Conservation (phyloP, 2,888 invertebrate genomes). For the Endotricha flammealis region DNA sequence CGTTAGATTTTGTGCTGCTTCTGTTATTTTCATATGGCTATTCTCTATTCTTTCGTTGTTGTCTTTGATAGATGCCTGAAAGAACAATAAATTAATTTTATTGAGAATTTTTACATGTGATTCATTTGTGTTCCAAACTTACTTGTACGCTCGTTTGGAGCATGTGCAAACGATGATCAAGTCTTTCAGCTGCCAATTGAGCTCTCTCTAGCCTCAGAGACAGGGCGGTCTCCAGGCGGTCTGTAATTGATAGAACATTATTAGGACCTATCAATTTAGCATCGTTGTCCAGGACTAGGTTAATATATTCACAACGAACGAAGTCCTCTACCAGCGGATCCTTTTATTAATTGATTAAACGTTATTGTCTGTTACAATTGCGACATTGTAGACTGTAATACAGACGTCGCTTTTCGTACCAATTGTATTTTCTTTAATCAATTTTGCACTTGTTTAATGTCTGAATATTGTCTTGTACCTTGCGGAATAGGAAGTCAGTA, state of each 20-base stretch:
- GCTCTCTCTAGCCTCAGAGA: slow-evolving; percentile 66
- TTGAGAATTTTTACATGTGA: too few species aligned
- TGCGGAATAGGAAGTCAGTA: too few species aligned
- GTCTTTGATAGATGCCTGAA: slow-evolving; percentile 66
- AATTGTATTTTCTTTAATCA: too few species aligned
- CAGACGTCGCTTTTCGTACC: too few species aligned
- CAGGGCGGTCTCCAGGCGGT: slow-evolving; percentile 66
- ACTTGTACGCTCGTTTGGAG: slow-evolving; percentile 66
- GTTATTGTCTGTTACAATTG: slow-evolving; percentile 62
- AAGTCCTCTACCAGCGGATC: slow-evolving; percentile 32
- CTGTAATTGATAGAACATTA: slow-evolving; percentile 44
- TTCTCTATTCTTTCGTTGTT: slow-evolving; percentile 59
- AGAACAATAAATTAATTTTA: slow-evolving; percentile 19
- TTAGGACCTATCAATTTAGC: slow-evolving; percentile 27
- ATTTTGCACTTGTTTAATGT: too few species aligned
- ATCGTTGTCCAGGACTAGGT: slow-evolving; percentile 21
- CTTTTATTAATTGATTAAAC: slow-evolving; percentile 56
- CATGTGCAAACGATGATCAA: slow-evolving; percentile 69
- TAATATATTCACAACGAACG: slow-evolving; percentile 42
- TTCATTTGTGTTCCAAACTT: too few species aligned
- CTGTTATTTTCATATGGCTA: slow-evolving; percentile 55
- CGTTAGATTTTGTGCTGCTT: slow-evolving; percentile 60
- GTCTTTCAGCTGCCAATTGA: slow-evolving; percentile 67
- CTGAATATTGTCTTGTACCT: too few species aligned
- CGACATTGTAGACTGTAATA: too few species aligned